Conservation (phyloP, 35 echinoderm and acorn worm genomes). For the Amphiura filiformis region DNA sequence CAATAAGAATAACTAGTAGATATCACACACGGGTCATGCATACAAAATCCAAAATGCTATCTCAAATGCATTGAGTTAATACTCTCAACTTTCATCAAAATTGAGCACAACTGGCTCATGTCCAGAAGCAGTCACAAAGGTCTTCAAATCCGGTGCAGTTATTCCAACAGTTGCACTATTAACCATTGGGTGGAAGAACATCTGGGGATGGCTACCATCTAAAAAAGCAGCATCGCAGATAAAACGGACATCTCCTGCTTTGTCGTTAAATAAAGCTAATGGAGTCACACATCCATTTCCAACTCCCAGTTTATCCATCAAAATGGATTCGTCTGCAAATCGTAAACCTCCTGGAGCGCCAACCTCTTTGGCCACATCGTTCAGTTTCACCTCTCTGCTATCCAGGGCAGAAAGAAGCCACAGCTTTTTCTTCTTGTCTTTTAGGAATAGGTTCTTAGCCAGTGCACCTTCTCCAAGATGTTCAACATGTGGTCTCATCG, state of each 20-base stretch:
- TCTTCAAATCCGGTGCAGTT: slow-evolving; percentile 75
- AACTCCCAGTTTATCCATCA: slow-evolving; percentile 82
- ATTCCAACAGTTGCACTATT: slow-evolving; percentile 75
- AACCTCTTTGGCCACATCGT: slow-evolving; percentile 66
- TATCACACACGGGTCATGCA: too few relatives aligned
- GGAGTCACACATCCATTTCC: slow-evolving; percentile 90
- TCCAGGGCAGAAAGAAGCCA: slow-evolving; percentile 76
- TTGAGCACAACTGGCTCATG: slow-evolving; percentile 74
- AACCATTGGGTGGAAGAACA: slow-evolving; percentile 83
- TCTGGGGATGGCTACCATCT: slow-evolving; percentile 53
- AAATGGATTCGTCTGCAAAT: slow-evolving; percentile 78
- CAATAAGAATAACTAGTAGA: too few relatives aligned
- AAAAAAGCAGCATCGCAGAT: slow-evolving; percentile 66
- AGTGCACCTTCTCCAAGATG: slow-evolving; percentile 47
- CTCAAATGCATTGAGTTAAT: too few relatives aligned
- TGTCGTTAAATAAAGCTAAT: slow-evolving; percentile 85
- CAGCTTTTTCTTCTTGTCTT: slow-evolving; percentile 78
- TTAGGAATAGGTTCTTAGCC: slow-evolving; percentile 84
- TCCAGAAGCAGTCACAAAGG: slow-evolving; percentile 65
- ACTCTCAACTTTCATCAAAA: slow-evolving; percentile 54
- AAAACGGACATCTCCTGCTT: slow-evolving; percentile 65
- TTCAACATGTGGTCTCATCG: slow-evolving; percentile 75
- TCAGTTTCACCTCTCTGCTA: slow-evolving; percentile 49
- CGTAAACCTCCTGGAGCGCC: slow-evolving; percentile 84
- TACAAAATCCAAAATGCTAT: too few relatives aligned